Percentiles rank a stretch among this genome's conserved stretches.
Conservation (phyloP, 2,113 vertebrate genomes). For the Tragulus kanchil region DNA sequence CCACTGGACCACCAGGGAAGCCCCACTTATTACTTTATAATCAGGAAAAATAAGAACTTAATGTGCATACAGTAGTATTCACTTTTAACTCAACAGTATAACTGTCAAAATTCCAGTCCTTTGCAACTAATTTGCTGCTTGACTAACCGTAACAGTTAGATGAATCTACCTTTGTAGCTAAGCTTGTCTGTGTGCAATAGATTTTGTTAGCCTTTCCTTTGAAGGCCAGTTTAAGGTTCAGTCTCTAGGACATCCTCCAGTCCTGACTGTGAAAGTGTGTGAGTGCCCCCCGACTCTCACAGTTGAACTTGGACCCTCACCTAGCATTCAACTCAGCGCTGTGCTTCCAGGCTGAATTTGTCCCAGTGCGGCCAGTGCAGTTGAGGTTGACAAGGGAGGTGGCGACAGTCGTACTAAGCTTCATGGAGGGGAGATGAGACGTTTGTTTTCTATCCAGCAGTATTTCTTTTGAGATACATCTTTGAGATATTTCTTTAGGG, state of each 20-base stretch:
- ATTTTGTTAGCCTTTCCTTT: not conserved
- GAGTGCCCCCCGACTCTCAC: not conserved
- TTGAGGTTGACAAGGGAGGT: not conserved
- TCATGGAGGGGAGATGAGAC: not conserved
- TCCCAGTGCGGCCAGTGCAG: not conserved
- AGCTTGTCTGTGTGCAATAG: not conserved
- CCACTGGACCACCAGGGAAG: no score
- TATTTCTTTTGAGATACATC: conserved; percentile 8
- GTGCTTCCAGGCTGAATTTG: not conserved
- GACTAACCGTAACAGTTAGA: not conserved
- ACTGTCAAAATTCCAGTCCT: not conserved
- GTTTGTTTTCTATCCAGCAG: not conserved
- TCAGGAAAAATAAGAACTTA: not conserved
- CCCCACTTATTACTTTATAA: conserved; percentile 4
- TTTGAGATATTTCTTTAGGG: conserved; percentile 32
- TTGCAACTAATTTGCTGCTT: conserved; percentile 14
- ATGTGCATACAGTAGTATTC: not conserved
- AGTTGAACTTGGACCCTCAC: not conserved
- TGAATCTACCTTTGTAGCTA: not conserved
- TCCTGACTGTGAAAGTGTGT: not conserved
- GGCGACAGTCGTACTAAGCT: not conserved
- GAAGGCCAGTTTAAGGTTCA: not conserved
- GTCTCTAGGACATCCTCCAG: not conserved
- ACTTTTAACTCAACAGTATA: conserved; percentile 23
- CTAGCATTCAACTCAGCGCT: not conserved